phyloP scores from a whole-genome alignment of 2,113 vertebrate genomes.

The Bos indicus region DNA sequence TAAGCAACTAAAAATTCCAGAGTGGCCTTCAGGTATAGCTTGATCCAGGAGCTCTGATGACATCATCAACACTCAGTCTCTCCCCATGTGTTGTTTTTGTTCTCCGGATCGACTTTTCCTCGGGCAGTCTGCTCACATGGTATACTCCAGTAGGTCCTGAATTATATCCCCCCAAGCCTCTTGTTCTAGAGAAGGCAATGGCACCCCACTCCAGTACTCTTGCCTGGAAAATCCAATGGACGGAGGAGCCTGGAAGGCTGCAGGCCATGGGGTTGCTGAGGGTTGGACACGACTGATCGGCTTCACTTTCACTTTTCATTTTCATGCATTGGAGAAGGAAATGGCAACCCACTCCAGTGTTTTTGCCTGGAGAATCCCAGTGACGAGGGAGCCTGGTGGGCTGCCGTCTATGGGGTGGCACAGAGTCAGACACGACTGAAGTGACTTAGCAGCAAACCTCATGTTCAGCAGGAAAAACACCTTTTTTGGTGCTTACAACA shows the following conservation, averaged over 20 bases:
- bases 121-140: background rate
- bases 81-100: background rate
- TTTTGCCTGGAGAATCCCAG: too few relatives aligned
- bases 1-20: background rate
- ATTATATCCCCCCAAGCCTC: background rate
- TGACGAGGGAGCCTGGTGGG: too few relatives aligned
- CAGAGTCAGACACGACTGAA: too few relatives aligned
- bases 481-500: background rate
- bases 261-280: too few relatives aligned
- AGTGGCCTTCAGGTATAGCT: background rate
- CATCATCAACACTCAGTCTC: background rate
- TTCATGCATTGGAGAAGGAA: too few relatives aligned
- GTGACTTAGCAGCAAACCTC: background rate
- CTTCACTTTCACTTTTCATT: too few relatives aligned
- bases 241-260: rapidly evolving
- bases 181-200: too few relatives aligned
- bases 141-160: background rate
- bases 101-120: background rate
- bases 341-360: too few relatives aligned
- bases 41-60: background rate
- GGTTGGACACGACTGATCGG: too few relatives aligned
- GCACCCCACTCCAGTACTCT: too few relatives aligned
- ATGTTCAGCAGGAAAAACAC: background rate
- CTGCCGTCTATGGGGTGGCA: too few relatives aligned
- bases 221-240: too few relatives aligned